phyloP scores from a whole-genome alignment of 1,140 invertebrate genomes.

The Drosophila baimaii region DNA sequence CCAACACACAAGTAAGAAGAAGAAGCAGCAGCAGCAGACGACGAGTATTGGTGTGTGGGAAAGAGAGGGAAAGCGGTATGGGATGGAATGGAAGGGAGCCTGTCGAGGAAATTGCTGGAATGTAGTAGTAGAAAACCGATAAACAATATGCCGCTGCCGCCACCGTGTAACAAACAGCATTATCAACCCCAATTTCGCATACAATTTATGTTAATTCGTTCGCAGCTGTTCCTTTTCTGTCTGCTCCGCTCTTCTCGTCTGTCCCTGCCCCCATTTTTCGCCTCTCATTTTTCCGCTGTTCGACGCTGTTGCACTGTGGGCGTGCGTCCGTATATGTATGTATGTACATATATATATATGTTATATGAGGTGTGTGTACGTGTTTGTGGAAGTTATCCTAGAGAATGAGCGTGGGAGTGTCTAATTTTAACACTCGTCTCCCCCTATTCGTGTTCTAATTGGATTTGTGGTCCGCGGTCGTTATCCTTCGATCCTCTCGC shows the following conservation, averaged over 20 bases:
- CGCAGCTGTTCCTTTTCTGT: conserved; percentile 48
- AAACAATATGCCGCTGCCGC: conserved; percentile 59
- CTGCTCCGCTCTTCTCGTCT: conserved; percentile 36
- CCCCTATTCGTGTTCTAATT: conserved; percentile 36
- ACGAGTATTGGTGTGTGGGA: conserved; percentile 27
- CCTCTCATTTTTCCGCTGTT: conserved; percentile 32
- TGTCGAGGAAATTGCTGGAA: conserved; percentile 64
- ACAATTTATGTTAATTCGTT: conserved; percentile 60
- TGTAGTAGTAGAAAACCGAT: conserved; percentile 58
- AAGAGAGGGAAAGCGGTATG: conserved; percentile 22
- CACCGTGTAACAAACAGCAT: conserved; percentile 47
- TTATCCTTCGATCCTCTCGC: conserved; percentile 43
- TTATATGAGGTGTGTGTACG: conserved; percentile 17
- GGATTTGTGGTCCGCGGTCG: conserved; percentile 24
- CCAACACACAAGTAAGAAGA: conserved; percentile 54
- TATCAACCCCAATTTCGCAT: conserved; percentile 55
- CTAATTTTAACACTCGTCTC: conserved; percentile 66
- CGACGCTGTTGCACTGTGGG: conserved; percentile 68
- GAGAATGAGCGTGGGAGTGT: conserved; percentile 57
- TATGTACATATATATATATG: conserved; percentile 6
- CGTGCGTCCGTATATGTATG: conserved; percentile 30
- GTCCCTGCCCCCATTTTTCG: conserved; percentile 51
- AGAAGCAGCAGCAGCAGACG: conserved; percentile 14
- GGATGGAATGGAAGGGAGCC: conserved; percentile 27
- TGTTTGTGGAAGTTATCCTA: conserved; percentile 66